A percentile compares a stretch with the other conserved stretches of the same genome.
These are phyloP conservation scores for Myotis brandtii DNA, from an alignment of 2,113 vertebrate genomes.

Conservation along the genomic window DNA sequence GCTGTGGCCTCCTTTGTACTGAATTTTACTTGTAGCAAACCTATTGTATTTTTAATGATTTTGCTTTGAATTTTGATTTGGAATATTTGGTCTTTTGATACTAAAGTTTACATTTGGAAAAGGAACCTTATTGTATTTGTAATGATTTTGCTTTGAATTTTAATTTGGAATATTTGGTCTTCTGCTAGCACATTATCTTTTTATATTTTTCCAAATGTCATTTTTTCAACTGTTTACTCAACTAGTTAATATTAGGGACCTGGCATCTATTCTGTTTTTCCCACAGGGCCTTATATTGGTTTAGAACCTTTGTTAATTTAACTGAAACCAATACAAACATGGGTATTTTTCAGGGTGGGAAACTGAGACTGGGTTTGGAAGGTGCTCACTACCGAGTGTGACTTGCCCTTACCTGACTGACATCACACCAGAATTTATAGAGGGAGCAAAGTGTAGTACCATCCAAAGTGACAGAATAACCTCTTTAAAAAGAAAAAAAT, in stretches of 20 bases:
- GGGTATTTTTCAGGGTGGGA: neutral
- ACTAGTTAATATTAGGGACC: neutral
- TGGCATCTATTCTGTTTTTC: neutral
- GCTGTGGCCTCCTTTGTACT: neutral
- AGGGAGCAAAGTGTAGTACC: neutral
- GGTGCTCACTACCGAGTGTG: neutral
- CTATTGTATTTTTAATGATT: conserved; percentile 3
- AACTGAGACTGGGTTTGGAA: neutral
- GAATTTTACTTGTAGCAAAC: neutral
- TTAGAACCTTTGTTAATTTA: neutral
- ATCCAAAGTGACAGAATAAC: neutral
- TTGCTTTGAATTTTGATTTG: conserved; percentile 28
- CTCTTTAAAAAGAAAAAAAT: neutral
- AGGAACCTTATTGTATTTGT: neutral
- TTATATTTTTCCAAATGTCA: neutral
- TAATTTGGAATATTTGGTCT: neutral
- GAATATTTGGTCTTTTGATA: neutral
- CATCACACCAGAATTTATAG: neutral
- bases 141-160: conserved; percentile 32
- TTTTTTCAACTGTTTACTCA: conserved; percentile 17
- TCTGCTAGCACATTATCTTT: neutral
- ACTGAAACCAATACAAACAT: neutral
- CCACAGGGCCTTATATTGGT: neutral
- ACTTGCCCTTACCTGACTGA: neutral
- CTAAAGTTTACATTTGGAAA: conserved; percentile 8